A percentile compares a stretch with the other conserved stretches of the same genome.
These are phyloP conservation scores for Rhagoletis pomonella DNA, from an alignment of 1,140 invertebrate genomes.

Conservation along the genomic window DNA sequence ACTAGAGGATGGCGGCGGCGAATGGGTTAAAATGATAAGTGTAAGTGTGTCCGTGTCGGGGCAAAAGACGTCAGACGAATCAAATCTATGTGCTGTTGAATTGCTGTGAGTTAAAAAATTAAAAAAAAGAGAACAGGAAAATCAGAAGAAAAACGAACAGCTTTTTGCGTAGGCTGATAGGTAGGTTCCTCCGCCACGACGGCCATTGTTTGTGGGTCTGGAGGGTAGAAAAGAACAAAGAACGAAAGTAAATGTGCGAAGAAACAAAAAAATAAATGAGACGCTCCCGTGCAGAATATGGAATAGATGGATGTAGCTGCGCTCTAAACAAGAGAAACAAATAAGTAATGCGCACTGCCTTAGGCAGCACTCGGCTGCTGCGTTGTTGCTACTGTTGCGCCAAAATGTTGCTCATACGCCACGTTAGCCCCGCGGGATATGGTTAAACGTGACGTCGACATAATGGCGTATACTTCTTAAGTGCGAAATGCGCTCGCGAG, in stretches of 20 bases:
- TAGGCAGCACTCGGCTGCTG: neutral
- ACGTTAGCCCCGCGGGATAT: neutral
- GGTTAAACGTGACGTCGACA: neutral
- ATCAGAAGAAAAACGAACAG: neutral
- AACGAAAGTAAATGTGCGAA: neutral
- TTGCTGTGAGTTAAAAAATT: neutral
- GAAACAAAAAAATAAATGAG: neutral
- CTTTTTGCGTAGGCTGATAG: neutral
- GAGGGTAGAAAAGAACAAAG: neutral
- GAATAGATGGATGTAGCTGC: neutral
- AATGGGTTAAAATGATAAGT: neutral
- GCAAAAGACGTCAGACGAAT: neutral
- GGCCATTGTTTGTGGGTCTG: neutral
- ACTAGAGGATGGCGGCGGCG: neutral
- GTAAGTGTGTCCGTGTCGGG: too few species aligned
- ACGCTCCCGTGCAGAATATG: neutral
- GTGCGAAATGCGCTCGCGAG: neutral
- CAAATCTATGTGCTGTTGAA: neutral
- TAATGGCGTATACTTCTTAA: neutral
- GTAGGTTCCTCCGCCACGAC: neutral
- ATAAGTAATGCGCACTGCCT: slow-evolving; percentile 20
- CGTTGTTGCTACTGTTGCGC: neutral
- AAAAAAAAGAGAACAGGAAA: neutral
- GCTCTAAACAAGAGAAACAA: neutral
- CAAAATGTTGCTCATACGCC: slow-evolving; percentile 30